Conservation (phyloP, 2,113 vertebrate genomes). For the Embiotoca jacksoni region DNA sequence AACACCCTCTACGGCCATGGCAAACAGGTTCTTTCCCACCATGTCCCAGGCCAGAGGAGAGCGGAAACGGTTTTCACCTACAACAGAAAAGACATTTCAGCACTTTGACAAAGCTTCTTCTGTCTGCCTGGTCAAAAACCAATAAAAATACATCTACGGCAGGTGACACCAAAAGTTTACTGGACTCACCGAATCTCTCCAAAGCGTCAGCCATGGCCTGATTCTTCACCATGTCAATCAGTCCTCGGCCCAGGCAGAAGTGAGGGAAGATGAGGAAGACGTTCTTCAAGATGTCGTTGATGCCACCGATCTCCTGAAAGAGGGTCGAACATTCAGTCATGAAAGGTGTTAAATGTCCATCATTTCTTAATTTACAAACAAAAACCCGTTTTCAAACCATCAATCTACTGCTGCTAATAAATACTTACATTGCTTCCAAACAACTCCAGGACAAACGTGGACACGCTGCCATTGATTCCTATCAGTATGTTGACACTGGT, state of each 20-base stretch:
- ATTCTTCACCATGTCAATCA: conserved; percentile 99
- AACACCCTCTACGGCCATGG: conserved; percentile 95
- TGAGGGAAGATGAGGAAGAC: conserved; percentile 99
- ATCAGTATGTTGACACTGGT: conserved; percentile 99
- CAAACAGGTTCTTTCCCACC: conserved; percentile 97
- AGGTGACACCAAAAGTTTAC: background rate
- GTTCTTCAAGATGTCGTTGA: conserved; percentile 98
- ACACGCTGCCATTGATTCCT: conserved; percentile 97
- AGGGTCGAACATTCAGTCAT: background rate
- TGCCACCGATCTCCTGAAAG: conserved; percentile 92
- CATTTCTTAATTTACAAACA: no score
- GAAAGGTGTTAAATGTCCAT: background rate
- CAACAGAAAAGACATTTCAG: conserved; percentile 23
- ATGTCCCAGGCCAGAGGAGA: conserved; percentile 97
- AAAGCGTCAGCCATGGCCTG: conserved; percentile 98
- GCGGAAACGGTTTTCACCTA: conserved; percentile 96
- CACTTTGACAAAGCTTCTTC: background rate
- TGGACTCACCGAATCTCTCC: conserved; percentile 93
- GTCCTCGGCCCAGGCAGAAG: conserved; percentile 95
- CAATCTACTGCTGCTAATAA: no score
- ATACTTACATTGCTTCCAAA: conserved; percentile 93
- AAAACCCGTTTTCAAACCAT: background rate
- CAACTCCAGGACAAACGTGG: conserved; percentile 97
- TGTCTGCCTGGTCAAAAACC: background rate
- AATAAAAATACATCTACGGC: background rate